Evolutionary conservation across 2,113 vertebrate genomes (phyloP), one percentile per base, ranked within the genome.

Genomic region (Cyprinodon variegatus): DNA sequence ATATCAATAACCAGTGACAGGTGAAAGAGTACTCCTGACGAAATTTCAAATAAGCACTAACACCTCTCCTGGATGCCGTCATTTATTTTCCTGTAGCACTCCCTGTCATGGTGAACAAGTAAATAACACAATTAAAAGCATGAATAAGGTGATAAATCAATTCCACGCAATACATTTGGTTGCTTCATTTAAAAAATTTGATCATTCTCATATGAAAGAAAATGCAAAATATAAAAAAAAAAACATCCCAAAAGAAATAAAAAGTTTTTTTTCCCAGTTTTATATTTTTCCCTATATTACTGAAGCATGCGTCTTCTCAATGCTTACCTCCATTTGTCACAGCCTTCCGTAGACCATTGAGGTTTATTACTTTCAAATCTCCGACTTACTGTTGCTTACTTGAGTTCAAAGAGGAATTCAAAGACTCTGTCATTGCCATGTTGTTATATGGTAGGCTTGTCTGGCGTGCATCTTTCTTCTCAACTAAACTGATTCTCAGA

Each of bases 1-100:
- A 92, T 95, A 95, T 95, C 93, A 95, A 95, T 95, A 95, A 95
- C 91, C 83, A 75, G 87, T 95, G 94, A 95, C 94, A 94, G 94
- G 91, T 94, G 94, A 95, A 92, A 88, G 92, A 93, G 91, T 92
- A 82, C 89, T 90, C 67, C 74, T 83, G 91, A 90, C 83, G 75
- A 91, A 84, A 92, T 93, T 94, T 91, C 92, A 93, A 93, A 94
- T 92, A 93, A 93, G 88, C 92, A 74, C 90, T 82, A 91, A 93
- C 91, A 91, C 93, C 91, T 89, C 90, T 84, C 69, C 61, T 77
- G 77, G 79, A 88, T 83, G 83, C 77, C 86, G 79, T 90, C 91
- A 93, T 94, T 91, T 91, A 87, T 94, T 93, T 92, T 88, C 77
- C 84, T 43, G 45, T 66, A 41, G 70, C 83, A 64, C 65, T 17